These are phyloP conservation scores for Rhopalosiphum padi DNA, from an alignment of 1,140 invertebrate species.

Conservation along the genomic window DNA sequence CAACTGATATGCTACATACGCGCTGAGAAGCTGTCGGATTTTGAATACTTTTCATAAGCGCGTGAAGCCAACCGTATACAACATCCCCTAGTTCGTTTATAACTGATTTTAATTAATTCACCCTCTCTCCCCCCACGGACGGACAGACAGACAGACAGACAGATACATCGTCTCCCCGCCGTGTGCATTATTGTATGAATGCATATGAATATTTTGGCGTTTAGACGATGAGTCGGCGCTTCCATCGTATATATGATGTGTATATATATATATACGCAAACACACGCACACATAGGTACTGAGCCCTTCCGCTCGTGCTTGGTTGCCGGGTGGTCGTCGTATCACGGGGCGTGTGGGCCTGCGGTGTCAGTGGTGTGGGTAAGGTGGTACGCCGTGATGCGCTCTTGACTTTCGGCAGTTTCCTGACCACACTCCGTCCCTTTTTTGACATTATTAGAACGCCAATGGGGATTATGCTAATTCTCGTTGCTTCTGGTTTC, in stretches of 20 bases:
- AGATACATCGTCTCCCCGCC: neutral
- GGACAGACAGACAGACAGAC: neutral
- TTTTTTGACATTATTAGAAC: constrained; percentile 41
- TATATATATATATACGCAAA: too few relatives aligned
- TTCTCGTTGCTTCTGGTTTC: constrained; percentile 2
- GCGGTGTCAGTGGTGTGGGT: neutral
- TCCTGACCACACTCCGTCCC: constrained; percentile 17
- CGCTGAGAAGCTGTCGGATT: neutral
- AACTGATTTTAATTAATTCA: constrained; percentile 56
- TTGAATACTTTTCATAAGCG: constrained; percentile 35
- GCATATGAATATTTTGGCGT: constrained; percentile 44
- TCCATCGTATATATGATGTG: neutral
- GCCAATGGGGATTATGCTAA: constrained; percentile 51
- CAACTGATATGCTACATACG: neutral
- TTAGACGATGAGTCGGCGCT: constrained; percentile 3
- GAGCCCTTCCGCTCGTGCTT: neutral
- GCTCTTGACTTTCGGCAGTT: constrained; percentile 36
- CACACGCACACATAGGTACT: neutral
- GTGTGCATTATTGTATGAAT: neutral
- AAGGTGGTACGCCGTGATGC: neutral
- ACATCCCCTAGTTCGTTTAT: neutral
- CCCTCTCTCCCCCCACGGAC: neutral
- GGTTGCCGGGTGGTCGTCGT: neutral
- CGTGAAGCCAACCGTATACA: neutral
- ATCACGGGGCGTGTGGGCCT: neutral